These are phyloP conservation scores for Drosophila basisetae DNA, from an alignment of 2,888 invertebrate genomes.

Conservation along the genomic window DNA sequence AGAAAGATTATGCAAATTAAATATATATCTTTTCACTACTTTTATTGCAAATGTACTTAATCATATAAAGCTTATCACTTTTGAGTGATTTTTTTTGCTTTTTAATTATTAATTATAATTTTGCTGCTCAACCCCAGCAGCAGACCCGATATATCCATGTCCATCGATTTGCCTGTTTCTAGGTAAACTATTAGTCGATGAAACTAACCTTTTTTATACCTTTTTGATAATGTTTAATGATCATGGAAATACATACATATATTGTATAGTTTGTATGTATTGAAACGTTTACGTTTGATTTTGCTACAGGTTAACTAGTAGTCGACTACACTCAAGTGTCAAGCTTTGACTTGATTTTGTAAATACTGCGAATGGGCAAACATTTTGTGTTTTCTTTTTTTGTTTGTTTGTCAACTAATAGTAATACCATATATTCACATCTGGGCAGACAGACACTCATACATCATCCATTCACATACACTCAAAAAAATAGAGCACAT, in stretches of 20 bases:
- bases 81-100: neutral
- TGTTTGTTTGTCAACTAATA: conserved; percentile 27
- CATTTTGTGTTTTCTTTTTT: conserved; percentile 34
- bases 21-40: neutral
- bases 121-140: neutral
- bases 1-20: too few relatives aligned
- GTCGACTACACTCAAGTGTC: neutral
- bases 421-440: conserved; percentile 11
- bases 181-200: neutral
- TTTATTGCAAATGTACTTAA: neutral
- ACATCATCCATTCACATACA: neutral
- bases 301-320: neutral
- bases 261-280: neutral
- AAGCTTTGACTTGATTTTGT: neutral
- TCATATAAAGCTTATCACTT: neutral
- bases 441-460: neutral
- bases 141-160: neutral
- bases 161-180: neutral
- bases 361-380: conserved; percentile 7
- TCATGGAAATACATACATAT: neutral
- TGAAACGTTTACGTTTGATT: neutral
- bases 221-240: neutral
- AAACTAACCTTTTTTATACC: neutral
- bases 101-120: neutral
- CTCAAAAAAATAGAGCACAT: neutral